Percentiles rank a stretch among this genome's conserved stretches.
Evolutionary conservation across 2,888 invertebrate species (phyloP).

Genomic region (Polyommatus icarus): DNA sequence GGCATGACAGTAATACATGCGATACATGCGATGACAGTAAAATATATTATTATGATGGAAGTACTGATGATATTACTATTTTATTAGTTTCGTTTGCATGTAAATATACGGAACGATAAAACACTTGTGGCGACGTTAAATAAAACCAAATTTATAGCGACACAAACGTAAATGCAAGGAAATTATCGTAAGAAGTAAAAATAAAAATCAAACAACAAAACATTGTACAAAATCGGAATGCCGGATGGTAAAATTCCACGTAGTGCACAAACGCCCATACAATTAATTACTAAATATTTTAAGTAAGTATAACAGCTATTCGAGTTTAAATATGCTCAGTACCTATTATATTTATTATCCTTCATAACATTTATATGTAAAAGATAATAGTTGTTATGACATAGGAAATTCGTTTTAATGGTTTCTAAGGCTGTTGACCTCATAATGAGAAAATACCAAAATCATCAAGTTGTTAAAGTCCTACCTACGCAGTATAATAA

Average conservation of each 20-base stretch:
- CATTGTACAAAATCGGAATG: too few relatives aligned
- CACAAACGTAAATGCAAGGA: neutral
- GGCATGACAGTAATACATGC: too few relatives aligned
- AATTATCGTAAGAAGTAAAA: constrained; percentile 18
- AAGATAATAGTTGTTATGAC: neutral
- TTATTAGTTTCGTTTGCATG: neutral
- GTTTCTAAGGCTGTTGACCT: neutral
- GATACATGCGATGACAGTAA: neutral
- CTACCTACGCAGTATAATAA: neutral
- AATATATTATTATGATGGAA: neutral
- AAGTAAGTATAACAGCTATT: too few relatives aligned
- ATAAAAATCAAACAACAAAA: neutral
- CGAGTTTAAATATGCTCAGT: too few relatives aligned
- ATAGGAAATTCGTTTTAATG: neutral
- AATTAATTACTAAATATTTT: too few relatives aligned
- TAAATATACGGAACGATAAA: neutral
- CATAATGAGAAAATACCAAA: neutral
- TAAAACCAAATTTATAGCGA: neutral
- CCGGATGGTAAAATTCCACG: too few relatives aligned
- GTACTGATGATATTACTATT: neutral
- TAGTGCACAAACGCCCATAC: too few relatives aligned
- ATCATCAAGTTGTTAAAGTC: neutral
- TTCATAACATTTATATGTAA: neutral
- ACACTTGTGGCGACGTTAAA: neutral
- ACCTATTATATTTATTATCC: neutral